Conservation (phyloP, 2,113 vertebrate species). For the Odobenus rosmarus region DNA sequence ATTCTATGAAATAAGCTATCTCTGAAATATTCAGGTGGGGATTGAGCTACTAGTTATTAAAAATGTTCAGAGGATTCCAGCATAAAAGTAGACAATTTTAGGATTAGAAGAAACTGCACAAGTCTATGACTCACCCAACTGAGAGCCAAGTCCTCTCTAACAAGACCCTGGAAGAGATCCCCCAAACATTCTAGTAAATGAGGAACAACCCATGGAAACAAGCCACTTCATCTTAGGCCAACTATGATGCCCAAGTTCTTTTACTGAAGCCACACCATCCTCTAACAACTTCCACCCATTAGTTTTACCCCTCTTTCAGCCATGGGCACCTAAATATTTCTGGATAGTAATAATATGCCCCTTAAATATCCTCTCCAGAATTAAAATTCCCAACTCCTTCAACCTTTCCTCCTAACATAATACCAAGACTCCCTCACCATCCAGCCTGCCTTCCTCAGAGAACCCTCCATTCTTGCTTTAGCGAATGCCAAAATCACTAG, state of each 20-base stretch:
- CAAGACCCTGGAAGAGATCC: background rate
- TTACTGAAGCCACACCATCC: background rate
- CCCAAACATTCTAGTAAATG: background rate
- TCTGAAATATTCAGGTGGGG: background rate
- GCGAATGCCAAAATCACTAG: background rate
- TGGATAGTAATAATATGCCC: background rate
- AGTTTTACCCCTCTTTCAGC: background rate
- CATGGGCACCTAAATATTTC: background rate
- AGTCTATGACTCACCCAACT: background rate
- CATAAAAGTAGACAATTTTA: conserved; percentile 17
- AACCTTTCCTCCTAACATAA: background rate
- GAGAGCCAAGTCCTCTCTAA: background rate
- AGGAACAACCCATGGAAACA: background rate
- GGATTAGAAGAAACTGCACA: background rate
- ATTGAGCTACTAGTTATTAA: background rate
- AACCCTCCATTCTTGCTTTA: background rate
- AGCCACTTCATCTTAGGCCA: background rate
- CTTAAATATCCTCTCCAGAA: conserved; percentile 29
- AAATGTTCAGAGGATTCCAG: background rate
- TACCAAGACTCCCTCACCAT: background rate
- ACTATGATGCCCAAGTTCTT: background rate
- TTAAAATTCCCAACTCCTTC: background rate
- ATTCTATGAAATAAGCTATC: conserved; percentile 47
- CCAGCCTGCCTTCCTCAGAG: background rate
- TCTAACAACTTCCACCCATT: background rate